These are phyloP conservation scores for Gnathonemus echidnorhynchus DNA, from an alignment of 2,113 vertebrate genomes.

Conservation along the genomic window DNA sequence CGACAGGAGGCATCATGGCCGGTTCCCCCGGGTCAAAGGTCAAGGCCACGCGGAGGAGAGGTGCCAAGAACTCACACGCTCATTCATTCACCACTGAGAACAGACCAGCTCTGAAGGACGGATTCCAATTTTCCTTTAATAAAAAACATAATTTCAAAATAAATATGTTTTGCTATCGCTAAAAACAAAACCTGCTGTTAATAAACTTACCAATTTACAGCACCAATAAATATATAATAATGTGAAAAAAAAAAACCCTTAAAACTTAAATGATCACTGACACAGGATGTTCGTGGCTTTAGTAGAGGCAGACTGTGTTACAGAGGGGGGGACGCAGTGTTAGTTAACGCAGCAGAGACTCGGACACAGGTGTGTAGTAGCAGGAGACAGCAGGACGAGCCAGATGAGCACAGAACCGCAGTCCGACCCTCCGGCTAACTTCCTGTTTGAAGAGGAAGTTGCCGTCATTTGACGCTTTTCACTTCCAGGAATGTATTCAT, in stretches of 20 bases:
- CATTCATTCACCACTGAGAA: neutral
- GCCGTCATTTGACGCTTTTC: neutral
- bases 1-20: neutral
- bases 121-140: constrained; percentile 60
- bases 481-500: constrained; percentile 54
- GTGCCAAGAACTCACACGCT: neutral
- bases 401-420: neutral
- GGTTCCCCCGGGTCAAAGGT: neutral
- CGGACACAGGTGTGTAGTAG: neutral
- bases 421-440: neutral
- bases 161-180: constrained; percentile 68
- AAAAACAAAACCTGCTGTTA: constrained; percentile 60
- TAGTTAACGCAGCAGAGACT: neutral
- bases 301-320: constrained; percentile 12
- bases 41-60: neutral
- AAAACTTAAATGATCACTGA: constrained; percentile 17
- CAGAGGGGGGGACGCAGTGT: neutral
- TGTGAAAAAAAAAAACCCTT: constrained; percentile 29
- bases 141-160: constrained; percentile 72
- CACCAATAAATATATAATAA: constrained; percentile 49
- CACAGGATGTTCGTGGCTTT: constrained; percentile 14
- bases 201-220: constrained; percentile 40
- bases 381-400: neutral
- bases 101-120: constrained; percentile 38
- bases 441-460: neutral